Conservation (phyloP, 2,888 invertebrate genomes). For the Leistus spinibarbis region DNA sequence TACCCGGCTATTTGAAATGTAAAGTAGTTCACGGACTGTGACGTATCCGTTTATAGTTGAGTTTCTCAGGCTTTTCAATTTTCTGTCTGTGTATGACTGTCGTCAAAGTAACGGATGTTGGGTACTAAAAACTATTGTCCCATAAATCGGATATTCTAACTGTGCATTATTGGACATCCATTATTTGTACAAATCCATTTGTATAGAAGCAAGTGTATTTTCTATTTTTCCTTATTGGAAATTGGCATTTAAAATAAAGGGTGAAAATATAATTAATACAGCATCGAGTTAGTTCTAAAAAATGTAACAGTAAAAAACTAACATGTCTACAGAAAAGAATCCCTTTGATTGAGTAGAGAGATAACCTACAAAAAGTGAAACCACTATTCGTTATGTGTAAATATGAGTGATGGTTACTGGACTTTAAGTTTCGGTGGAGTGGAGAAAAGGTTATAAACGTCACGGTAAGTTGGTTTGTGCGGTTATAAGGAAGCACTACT, state of each 20-base stretch:
- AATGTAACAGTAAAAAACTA: too few species aligned
- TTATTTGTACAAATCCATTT: not conserved
- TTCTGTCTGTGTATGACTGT: not conserved
- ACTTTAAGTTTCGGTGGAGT: not conserved
- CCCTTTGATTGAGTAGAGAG: too few species aligned
- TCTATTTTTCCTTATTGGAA: not conserved
- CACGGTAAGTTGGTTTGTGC: conserved; percentile 25
- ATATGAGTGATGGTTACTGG: not conserved
- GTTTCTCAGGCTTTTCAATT: not conserved
- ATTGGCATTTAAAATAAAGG: too few species aligned
- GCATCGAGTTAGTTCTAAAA: too few species aligned
- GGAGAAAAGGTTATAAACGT: not conserved
- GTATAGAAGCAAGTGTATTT: not conserved
- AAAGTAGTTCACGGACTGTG: not conserved
- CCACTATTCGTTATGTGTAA: not conserved
- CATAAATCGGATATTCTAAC: not conserved
- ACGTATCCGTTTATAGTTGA: conserved; percentile 1
- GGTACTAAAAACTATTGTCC: not conserved
- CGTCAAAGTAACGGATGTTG: not conserved
- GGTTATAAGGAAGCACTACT: conserved; percentile 28
- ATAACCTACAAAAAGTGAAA: too few species aligned
- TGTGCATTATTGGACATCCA: not conserved
- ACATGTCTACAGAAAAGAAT: too few species aligned
- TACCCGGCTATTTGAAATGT: not conserved
- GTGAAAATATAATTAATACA: too few species aligned